These are phyloP conservation scores for Monopterus albus DNA, from an alignment of 2,113 vertebrate genomes.

Conservation along the genomic window DNA sequence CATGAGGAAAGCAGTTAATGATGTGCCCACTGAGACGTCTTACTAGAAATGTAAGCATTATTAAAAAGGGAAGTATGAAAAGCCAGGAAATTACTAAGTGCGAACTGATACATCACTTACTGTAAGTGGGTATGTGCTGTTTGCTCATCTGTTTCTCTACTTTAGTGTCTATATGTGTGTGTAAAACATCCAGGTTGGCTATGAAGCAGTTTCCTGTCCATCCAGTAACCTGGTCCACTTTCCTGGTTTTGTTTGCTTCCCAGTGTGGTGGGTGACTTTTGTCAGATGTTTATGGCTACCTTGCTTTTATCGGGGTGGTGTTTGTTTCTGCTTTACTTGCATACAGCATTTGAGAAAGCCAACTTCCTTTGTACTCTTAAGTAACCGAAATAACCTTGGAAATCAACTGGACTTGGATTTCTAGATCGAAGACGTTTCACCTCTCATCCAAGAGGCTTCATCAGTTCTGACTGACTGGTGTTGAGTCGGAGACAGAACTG, in stretches of 20 bases:
- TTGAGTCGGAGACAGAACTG: no score
- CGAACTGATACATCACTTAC: neutral
- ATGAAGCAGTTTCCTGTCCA: slow-evolving; percentile 25
- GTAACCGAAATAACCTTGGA: no score
- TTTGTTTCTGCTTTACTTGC: neutral
- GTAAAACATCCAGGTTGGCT: neutral
- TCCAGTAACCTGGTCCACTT: slow-evolving; percentile 19
- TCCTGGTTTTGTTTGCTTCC: slow-evolving; percentile 27
- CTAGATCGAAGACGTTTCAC: no score
- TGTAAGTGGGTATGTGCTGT: no score
- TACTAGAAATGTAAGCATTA: neutral
- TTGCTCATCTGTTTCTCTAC: neutral
- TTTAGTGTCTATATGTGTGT: slow-evolving; percentile 9
- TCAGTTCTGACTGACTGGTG: no score
- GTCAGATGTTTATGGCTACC: neutral
- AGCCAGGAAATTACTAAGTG: slow-evolving; percentile 28
- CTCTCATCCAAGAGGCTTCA: no score
- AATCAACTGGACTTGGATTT: no score
- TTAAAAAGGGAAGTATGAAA: slow-evolving; percentile 58
- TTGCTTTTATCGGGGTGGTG: neutral
- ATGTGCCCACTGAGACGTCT: neutral
- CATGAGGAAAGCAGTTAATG: neutral
- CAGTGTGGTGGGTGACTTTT: slow-evolving; percentile 42
- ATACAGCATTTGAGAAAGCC: rapidly evolving
- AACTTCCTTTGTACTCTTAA: no score